Conservation (phyloP, 64 coral and sea anemone species). For the Montipora sp. region DNA sequence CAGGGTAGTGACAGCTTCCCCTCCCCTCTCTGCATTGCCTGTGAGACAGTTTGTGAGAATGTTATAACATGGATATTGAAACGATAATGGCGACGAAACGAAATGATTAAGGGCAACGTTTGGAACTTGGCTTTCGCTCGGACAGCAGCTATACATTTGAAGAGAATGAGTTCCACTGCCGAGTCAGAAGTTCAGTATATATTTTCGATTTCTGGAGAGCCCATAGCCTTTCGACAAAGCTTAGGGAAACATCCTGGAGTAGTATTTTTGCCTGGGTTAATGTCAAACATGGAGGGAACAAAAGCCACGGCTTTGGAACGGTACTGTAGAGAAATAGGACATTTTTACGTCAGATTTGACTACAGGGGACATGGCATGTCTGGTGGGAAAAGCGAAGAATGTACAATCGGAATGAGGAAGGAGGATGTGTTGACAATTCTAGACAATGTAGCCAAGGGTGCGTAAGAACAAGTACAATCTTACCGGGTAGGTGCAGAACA, state of each 20-base stretch:
- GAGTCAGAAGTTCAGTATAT: constrained; percentile 34
- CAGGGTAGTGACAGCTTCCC: too few relatives aligned
- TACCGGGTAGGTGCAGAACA: too few relatives aligned
- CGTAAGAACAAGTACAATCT: too few relatives aligned
- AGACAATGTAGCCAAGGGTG: constrained; percentile 52
- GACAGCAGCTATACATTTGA: not conserved
- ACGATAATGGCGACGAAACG: not conserved
- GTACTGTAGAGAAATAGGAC: constrained; percentile 65
- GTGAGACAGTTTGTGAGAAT: not conserved
- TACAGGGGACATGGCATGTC: constrained; percentile 82
- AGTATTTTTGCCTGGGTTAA: constrained; percentile 85
- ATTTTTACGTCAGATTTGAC: constrained; percentile 79
- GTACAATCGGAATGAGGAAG: constrained; percentile 76
- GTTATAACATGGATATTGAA: not conserved
- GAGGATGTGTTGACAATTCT: constrained; percentile 77
- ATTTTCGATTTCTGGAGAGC: constrained; percentile 28
- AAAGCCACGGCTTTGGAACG: constrained; percentile 79
- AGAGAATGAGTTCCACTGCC: constrained; percentile 6
- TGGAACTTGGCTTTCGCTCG: not conserved
- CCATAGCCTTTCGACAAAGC: constrained; percentile 65
- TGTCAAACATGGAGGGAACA: constrained; percentile 87
- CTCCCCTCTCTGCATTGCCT: not conserved
- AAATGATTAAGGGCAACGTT: too few relatives aligned
- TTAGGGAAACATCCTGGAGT: constrained; percentile 74
- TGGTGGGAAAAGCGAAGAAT: constrained; percentile 78